These are phyloP conservation scores for Tragopan temminckii DNA, from an alignment of 2,797 vertebrate species.

Conservation along the genomic window DNA sequence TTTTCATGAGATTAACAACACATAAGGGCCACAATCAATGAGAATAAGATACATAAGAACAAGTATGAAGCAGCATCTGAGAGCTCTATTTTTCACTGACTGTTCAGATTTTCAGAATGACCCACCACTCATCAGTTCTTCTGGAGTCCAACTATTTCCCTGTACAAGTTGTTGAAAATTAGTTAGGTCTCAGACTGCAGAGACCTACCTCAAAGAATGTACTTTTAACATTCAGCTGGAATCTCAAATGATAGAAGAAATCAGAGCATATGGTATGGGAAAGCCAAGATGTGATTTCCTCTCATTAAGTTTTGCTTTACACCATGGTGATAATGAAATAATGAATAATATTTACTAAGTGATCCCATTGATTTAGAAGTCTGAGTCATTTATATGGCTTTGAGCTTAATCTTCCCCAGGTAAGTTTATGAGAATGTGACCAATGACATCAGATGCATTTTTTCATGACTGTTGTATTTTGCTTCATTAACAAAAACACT, in stretches of 20 bases:
- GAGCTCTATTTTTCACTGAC: background rate
- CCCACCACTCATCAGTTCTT: background rate
- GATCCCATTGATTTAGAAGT: accelerated
- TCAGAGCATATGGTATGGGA: background rate
- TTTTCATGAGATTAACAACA: background rate
- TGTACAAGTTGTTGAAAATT: background rate
- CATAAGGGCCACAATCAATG: background rate
- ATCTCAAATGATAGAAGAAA: background rate
- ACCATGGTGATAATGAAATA: background rate
- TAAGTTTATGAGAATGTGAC: background rate
- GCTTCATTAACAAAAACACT: background rate
- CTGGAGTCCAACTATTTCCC: background rate
- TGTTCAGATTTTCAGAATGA: background rate
- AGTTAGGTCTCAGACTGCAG: background rate
- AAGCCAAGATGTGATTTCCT: background rate
- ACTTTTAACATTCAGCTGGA: background rate
- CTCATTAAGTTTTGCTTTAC: background rate
- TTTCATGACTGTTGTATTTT: background rate
- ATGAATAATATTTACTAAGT: background rate
- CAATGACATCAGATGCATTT: background rate
- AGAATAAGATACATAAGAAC: background rate
- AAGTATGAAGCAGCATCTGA: background rate
- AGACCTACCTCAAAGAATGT: background rate
- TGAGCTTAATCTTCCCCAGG: background rate
- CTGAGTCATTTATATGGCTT: background rate